A percentile compares a stretch with the other conserved stretches of the same genome.
Conservation (phyloP, 2,797 vertebrate genomes). For the Neopelma chrysocephalum region DNA sequence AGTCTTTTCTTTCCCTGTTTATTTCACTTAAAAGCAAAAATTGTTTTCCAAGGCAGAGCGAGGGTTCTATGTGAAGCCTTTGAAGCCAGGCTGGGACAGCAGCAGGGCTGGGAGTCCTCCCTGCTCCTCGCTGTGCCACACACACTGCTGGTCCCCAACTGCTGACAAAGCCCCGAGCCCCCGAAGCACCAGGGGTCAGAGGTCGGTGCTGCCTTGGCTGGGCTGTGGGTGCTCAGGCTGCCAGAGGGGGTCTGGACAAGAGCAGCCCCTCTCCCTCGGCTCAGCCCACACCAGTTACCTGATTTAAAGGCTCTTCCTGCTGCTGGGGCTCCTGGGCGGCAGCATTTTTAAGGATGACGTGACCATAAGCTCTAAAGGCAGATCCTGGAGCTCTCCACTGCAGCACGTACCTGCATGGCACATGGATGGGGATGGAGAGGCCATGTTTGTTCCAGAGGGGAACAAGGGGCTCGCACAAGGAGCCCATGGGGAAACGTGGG, state of each 20-base stretch:
- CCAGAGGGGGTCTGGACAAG: not conserved
- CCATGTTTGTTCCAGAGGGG: fast-evolving
- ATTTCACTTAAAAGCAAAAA: constrained; percentile 50
- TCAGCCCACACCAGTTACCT: not conserved
- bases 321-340: not conserved
- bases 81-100: not conserved
- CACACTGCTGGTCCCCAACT: fast-evolving
- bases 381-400: not conserved
- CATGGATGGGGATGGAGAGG: fast-evolving
- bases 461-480: fast-evolving
- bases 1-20: constrained; percentile 58
- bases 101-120: not conserved
- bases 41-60: not conserved
- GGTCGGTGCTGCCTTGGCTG: not conserved
- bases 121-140: not conserved
- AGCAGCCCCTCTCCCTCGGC: not conserved
- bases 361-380: not conserved
- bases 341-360: fast-evolving
- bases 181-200: fast-evolving
- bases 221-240: not conserved
- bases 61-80: not conserved
- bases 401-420: not conserved
- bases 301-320: no score
- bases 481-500: fast-evolving
- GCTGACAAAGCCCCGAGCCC: not conserved